Base-by-base conservation (phyloP, 1,140 invertebrate genomes). In the Lepidostoma basale region DNA sequence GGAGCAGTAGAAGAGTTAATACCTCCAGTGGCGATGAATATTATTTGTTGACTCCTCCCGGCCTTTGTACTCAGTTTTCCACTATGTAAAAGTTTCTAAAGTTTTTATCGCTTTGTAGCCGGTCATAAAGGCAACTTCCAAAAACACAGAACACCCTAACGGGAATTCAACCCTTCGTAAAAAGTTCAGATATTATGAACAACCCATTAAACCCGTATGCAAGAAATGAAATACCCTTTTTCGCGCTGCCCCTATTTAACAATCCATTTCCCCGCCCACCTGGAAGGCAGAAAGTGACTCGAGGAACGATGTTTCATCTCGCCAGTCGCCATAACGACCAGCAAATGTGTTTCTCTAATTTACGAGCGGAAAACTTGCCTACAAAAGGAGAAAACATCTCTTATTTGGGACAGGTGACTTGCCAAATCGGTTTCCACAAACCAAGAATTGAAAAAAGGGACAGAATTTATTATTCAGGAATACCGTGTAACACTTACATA, bases 341-440 rank as follows among this genome's bases (percentile, higher is more conserved):
- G 60, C 60, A 63, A 63, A 63, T 63, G 60, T 63, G 60, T 63
- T 63, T 63, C 60, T 36, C 44, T 63, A 63, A 63, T 63, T 63
- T 63, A 63, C 60, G 60, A 63, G 12, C 44, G 16, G 36, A 42
- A 47, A 63, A 63, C 23, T 63, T 28, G 20, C 42, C 60, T 49
- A 23, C 44, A 49, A 47, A 33, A 30, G 60, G 5, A 63, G 26
- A 28, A 63, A 44, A 40, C 44, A 63, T 63, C 16, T 47, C 60
- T 63, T 62, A 25, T 44, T 49, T 47, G 28, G 30, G 60, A 63
- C 60, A 63, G 60, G 60, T 63, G 20, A 63, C 42, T 30, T 33
- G 18, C 44, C 26, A 20, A 49, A 44, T 30, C 26, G 42, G 26
- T 33, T 62, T 49, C 16, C 44, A 26, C 40, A 25, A 49, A 16